Evolutionary conservation across 1,140 invertebrate species (phyloP), one percentile per base, ranked within the genome.

Genomic region (Eriocheir sinensis): DNA sequence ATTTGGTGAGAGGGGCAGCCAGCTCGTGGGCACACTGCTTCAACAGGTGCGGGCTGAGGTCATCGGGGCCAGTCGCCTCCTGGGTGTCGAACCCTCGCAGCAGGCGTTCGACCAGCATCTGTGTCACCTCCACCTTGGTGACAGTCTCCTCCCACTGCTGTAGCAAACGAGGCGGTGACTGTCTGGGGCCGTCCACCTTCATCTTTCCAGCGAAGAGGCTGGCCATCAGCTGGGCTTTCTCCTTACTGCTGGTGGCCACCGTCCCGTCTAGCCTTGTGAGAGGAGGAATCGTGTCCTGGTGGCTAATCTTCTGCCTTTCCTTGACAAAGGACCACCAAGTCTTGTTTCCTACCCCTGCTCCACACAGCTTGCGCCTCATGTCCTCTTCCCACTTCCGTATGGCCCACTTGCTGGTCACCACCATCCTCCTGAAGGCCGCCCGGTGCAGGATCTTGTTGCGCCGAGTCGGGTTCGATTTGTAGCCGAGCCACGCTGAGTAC

Each of bases 391-490:
- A 85, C 81, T 60, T 85, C 21, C 15, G 3, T 9, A 89, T 89
- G 86, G 86, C 86, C 86, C 86, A 89, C n/a, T 30, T 89, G 36
- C 86, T 89, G 38, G 4, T 89, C n/a, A n/a, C 34, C 27, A 89
- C 86, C 40, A 89, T 89, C 34, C n/a, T 30, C 86, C 27, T 89
- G 41, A 21, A 89, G 38, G 41, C 40, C 36, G 36, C 41, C 15
- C 41, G 86, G 41, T 41, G 36, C 38, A 38, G 41, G 9, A 15
- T 1, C 36, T 89, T 89, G 86, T 89, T 89, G n/a, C 86, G n/a
- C 34, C 86, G 12, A 41, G 86, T 89, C 27, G 86, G 86, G 86
- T n/a, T 89, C 86, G 3, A 17, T n/a, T 27, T 89, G 86, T 41
- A 89, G 86, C n/a, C 17, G 34, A 48, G n/a, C 41, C 86, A 89